These are phyloP conservation scores for Anisognathus igniventris DNA, from an alignment of 2,797 vertebrate genomes.

Conservation along the genomic window DNA sequence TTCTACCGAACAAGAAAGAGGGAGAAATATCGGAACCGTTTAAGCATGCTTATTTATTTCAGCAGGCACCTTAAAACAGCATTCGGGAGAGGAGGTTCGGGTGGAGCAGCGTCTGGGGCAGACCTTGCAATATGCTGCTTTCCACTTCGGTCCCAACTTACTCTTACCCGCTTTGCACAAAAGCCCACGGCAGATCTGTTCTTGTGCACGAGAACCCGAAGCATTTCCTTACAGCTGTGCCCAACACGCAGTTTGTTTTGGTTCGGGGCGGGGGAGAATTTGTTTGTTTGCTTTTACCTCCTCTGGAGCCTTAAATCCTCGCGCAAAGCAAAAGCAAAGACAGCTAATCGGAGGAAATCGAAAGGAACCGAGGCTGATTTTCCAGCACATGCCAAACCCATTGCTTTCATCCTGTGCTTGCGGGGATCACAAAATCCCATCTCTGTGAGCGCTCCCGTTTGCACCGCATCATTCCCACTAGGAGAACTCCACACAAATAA, in stretches of 20 bases:
- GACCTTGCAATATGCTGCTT: not conserved
- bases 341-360: not conserved
- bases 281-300: slow-evolving; percentile 44
- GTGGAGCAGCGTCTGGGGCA: not conserved
- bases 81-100: not conserved
- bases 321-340: not conserved
- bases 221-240: not conserved
- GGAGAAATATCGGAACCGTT: not conserved
- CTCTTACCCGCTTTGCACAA: not conserved
- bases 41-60: not conserved
- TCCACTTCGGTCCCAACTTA: not conserved
- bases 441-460: not conserved
- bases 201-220: not conserved
- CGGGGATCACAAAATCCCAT: not conserved
- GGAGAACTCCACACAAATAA: not conserved
- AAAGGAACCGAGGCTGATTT: not conserved
- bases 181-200: not conserved
- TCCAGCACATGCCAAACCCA: not conserved
- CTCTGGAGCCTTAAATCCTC: not conserved
- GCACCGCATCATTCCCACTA: not conserved
- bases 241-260: not conserved
- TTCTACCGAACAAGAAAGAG: not conserved
- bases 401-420: not conserved
- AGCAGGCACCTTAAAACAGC: not conserved
- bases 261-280: not conserved